These are phyloP conservation scores for Halocynthia aurantium DNA, from an alignment of 23 tunicate genomes.

Conservation along the genomic window DNA sequence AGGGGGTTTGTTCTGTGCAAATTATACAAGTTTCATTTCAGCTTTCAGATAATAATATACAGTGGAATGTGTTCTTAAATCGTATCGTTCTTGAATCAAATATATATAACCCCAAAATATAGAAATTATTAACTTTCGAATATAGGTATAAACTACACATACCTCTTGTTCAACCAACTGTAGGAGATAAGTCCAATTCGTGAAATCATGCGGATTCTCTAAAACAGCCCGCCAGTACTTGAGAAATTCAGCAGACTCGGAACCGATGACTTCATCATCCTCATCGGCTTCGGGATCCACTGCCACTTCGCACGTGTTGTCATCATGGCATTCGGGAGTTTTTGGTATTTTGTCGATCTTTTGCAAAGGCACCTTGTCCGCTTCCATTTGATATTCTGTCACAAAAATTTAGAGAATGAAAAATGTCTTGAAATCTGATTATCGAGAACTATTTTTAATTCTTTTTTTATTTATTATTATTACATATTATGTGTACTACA, in stretches of 20 bases:
- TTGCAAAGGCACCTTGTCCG: not conserved
- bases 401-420: too few relatives aligned
- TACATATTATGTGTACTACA: too few relatives aligned
- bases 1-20: conserved; percentile 21
- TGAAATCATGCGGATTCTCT: conserved; percentile 87
- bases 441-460: too few relatives aligned
- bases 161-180: conserved; percentile 85
- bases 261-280: conserved; percentile 19
- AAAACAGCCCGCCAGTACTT: conserved; percentile 67
- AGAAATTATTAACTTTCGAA: not conserved
- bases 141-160: not conserved
- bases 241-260: conserved; percentile 67
- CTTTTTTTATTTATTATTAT: too few relatives aligned
- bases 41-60: not conserved
- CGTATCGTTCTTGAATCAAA: not conserved
- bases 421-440: too few relatives aligned
- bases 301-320: conserved; percentile 26
- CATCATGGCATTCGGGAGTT: conserved; percentile 48
- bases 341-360: conserved; percentile 1
- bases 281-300: conserved; percentile 57
- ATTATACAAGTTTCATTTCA: not conserved
- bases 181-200: conserved; percentile 87
- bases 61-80: not conserved
- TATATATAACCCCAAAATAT: not conserved
- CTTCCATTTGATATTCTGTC: conserved; percentile 7